Percentiles rank a stretch among this genome's conserved stretches.
Conservation (phyloP, 2,888 invertebrate species). For the Mellilla xanthometata region DNA sequence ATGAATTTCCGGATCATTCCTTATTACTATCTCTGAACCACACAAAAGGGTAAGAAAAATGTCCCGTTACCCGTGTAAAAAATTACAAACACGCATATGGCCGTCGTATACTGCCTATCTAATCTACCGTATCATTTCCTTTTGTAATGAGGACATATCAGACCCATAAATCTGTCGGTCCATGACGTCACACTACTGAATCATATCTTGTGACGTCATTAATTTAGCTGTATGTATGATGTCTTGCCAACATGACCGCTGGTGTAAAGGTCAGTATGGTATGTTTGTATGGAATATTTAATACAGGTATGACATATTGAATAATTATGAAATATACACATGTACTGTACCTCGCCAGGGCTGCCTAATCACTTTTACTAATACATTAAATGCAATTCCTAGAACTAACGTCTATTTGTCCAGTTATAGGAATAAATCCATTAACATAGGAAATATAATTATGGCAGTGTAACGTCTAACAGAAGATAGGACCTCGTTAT, state of each 20-base stretch:
- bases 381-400: too few relatives aligned
- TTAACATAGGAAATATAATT: too few relatives aligned
- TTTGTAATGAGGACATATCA: conserved; percentile 48
- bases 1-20: neutral
- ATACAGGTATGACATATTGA: too few relatives aligned
- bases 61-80: conserved; percentile 16
- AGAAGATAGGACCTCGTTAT: too few relatives aligned
- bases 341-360: too few relatives aligned
- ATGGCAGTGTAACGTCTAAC: too few relatives aligned
- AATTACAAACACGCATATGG: conserved; percentile 22
- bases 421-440: too few relatives aligned
- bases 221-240: conserved; percentile 43
- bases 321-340: too few relatives aligned
- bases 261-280: conserved; percentile 13
- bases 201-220: conserved; percentile 58
- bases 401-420: too few relatives aligned
- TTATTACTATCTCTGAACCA: conserved; percentile 1
- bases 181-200: conserved; percentile 45
- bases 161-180: conserved; percentile 40
- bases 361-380: too few relatives aligned
- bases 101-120: conserved; percentile 24
- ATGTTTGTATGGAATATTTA: neutral
- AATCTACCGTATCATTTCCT: conserved; percentile 38
- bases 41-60: conserved; percentile 23
- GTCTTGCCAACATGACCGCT: conserved; percentile 36